Percentiles rank a stretch among this genome's conserved stretches.
phyloP scores from a whole-genome alignment of 2,113 vertebrate species.

The Meriones unguiculatus region DNA sequence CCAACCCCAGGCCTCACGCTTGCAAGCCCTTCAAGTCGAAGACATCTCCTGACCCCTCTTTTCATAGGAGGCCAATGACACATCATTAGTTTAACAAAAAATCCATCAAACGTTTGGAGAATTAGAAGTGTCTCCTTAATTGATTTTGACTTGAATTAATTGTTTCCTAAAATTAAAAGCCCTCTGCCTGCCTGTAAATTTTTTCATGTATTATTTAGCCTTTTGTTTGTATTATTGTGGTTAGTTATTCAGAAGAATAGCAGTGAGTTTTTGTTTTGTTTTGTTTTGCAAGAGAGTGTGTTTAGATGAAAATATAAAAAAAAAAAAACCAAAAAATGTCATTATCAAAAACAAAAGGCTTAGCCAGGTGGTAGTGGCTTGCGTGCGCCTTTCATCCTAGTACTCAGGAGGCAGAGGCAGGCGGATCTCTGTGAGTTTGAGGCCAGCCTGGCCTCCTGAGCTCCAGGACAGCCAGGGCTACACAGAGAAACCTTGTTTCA shows the following conservation, averaged over 20 bases:
- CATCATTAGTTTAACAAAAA: neutral
- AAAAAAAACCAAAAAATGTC: slow-evolving; percentile 39
- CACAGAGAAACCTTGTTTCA: too few species aligned
- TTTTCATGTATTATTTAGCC: slow-evolving; percentile 11
- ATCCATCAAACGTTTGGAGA: slow-evolving; percentile 70
- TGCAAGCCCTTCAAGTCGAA: neutral
- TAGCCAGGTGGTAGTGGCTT: too few species aligned
- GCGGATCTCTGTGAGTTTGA: too few species aligned
- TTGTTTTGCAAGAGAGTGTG: neutral
- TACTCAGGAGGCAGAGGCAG: too few species aligned
- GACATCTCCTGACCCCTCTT: neutral
- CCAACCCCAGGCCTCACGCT: neutral
- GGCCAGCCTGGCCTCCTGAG: too few species aligned
- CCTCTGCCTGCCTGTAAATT: slow-evolving; percentile 60
- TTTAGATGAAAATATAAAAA: slow-evolving; percentile 51
- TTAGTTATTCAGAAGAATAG: slow-evolving; percentile 19
- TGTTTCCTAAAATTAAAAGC: slow-evolving; percentile 83
- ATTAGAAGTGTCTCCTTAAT: slow-evolving; percentile 76
- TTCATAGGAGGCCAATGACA: neutral
- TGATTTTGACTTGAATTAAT: slow-evolving; percentile 83
- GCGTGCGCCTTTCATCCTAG: too few species aligned
- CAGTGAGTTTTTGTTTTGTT: too few species aligned
- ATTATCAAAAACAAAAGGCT: neutral
- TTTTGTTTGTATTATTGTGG: neutral
- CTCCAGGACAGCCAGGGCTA: too few species aligned